A percentile compares a stretch with the other conserved stretches of the same genome.
phyloP scores from a whole-genome alignment of 2,797 vertebrate genomes.

The Todus mexicanus region DNA sequence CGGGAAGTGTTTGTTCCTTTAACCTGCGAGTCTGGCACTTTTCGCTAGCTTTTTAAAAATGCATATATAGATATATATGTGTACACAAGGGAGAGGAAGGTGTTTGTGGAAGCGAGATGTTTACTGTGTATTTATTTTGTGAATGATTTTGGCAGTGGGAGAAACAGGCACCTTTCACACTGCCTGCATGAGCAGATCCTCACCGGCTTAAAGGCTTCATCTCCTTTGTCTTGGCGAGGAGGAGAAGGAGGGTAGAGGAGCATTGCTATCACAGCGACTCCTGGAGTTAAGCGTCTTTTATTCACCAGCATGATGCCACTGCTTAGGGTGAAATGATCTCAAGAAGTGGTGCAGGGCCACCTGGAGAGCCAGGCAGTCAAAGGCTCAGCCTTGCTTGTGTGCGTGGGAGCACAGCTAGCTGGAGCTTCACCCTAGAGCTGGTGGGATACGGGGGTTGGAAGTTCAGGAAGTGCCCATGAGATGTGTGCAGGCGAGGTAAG shows the following conservation, averaged over 20 bases:
- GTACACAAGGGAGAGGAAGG: background rate
- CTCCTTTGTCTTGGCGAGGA: background rate
- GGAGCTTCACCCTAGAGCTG: background rate
- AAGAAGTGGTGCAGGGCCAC: background rate
- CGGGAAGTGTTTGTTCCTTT: background rate
- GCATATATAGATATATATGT: background rate
- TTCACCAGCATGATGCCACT: background rate
- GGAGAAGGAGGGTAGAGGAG: background rate
- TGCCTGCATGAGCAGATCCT: background rate
- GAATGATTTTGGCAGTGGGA: background rate
- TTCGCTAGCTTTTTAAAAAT: background rate
- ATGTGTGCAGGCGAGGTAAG: rapidly evolving
- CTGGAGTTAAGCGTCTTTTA: background rate
- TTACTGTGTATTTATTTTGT: background rate
- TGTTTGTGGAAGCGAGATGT: background rate
- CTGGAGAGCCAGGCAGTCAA: background rate
- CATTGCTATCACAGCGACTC: background rate
- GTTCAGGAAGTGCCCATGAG: background rate
- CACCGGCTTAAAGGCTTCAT: background rate
- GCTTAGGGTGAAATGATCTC: background rate
- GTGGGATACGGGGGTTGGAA: background rate
- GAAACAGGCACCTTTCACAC: background rate
- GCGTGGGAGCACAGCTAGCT: background rate
- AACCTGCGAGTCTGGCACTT: background rate
- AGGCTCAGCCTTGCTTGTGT: background rate